These are phyloP conservation scores for Dorcus parallelipipedus DNA, from an alignment of 2,888 invertebrate species.

Conservation along the genomic window DNA sequence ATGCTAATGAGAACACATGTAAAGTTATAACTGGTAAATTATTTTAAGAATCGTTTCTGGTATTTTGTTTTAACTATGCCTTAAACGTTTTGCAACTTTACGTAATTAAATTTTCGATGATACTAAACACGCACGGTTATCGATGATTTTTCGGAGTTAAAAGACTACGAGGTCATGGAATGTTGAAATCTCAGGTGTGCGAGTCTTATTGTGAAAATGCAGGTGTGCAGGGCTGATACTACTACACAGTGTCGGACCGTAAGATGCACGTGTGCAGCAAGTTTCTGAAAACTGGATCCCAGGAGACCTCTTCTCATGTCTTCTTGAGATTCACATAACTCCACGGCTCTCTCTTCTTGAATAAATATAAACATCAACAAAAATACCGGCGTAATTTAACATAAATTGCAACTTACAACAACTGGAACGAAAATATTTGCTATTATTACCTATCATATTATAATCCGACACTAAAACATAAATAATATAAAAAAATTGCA, in stretches of 20 bases:
- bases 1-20: too few species aligned
- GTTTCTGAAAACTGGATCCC: slow-evolving; percentile 38
- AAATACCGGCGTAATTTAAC: neutral
- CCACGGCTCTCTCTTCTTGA: slow-evolving; percentile 21
- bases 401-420: too few species aligned
- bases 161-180: slow-evolving; percentile 31
- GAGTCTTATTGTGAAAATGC: slow-evolving; percentile 44
- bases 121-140: neutral
- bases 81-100: too few species aligned
- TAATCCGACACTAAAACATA: too few species aligned
- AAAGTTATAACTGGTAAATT: too few species aligned
- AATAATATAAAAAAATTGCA: too few species aligned
- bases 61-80: too few species aligned
- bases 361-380: slow-evolving; percentile 22
- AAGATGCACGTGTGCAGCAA: slow-evolving; percentile 38
- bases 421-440: too few species aligned
- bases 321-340: slow-evolving; percentile 29
- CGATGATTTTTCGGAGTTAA: slow-evolving; percentile 14
- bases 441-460: too few species aligned
- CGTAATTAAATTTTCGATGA: too few species aligned
- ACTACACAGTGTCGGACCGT: slow-evolving; percentile 33
- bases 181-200: slow-evolving; percentile 45
- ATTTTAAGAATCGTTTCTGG: too few species aligned
- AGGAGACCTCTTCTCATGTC: slow-evolving; percentile 26
- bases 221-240: slow-evolving; percentile 38